These are phyloP conservation scores for Tetragonisca angustula DNA, from an alignment of 2,888 invertebrate genomes.

Conservation along the genomic window DNA sequence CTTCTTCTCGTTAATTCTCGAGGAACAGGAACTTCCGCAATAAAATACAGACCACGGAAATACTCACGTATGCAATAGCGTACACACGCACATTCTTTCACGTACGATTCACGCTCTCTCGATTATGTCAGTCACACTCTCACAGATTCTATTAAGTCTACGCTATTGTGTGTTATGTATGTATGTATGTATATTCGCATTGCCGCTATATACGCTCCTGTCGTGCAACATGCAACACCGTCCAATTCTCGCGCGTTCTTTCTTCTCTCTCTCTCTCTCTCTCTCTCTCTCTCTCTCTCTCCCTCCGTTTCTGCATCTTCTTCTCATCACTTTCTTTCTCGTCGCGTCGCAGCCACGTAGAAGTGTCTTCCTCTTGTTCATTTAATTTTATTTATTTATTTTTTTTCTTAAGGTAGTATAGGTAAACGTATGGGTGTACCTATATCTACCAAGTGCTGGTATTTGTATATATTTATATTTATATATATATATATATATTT, in stretches of 20 bases:
- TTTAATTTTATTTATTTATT: neutral
- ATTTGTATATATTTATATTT: constrained; percentile 64
- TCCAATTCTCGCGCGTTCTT: constrained; percentile 47
- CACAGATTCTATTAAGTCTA: constrained; percentile 52
- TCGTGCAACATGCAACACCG: constrained; percentile 49
- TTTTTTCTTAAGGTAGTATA: constrained; percentile 60
- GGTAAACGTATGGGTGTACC: constrained; percentile 68
- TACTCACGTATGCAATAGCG: constrained; percentile 66
- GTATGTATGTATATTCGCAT: constrained; percentile 57
- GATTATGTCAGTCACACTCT: constrained; percentile 55
- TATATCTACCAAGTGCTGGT: constrained; percentile 69
- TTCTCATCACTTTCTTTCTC: neutral
- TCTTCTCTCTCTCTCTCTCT: constrained; percentile 13
- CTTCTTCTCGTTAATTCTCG: constrained; percentile 66
- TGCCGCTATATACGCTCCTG: constrained; percentile 46
- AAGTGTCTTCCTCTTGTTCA: constrained; percentile 26
- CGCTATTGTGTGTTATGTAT: constrained; percentile 45
- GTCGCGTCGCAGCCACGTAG: constrained; percentile 56
- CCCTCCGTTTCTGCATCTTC: neutral
- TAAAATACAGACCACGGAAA: constrained; percentile 79
- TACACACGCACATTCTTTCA: constrained; percentile 73
- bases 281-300: constrained; percentile 29
- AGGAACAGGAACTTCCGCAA: constrained; percentile 82
- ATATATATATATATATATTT: constrained; percentile 48
- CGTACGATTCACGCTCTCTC: constrained; percentile 52